phyloP scores from a whole-genome alignment of 2,888 invertebrate genomes.

The Autographa pulchrina region DNA sequence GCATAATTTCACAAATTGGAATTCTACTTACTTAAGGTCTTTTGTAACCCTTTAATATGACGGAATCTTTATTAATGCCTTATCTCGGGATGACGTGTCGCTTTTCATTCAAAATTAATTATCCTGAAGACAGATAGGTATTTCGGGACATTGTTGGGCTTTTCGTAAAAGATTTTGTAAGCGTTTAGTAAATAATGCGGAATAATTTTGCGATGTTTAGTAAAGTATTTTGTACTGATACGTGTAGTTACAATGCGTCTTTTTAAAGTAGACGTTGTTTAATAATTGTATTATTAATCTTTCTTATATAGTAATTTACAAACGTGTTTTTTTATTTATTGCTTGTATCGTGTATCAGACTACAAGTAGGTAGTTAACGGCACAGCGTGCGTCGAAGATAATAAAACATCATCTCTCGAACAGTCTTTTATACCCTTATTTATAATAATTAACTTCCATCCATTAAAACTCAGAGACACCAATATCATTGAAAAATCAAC shows the following conservation, averaged over 20 bases:
- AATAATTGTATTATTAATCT: too few relatives aligned
- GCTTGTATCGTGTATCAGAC: too few relatives aligned
- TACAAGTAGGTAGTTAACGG: too few relatives aligned
- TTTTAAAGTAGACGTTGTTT: too few relatives aligned
- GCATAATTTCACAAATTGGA: constrained; percentile 62
- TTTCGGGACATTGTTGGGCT: not conserved
- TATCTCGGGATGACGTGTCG: constrained; percentile 14
- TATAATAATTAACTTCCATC: too few relatives aligned
- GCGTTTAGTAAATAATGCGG: not conserved
- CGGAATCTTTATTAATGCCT: constrained; percentile 33
- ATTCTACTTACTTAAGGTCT: constrained; percentile 37
- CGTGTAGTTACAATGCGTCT: not conserved
- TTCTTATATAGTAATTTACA: too few relatives aligned
- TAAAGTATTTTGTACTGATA: not conserved
- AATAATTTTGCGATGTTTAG: not conserved
- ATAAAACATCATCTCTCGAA: too few relatives aligned
- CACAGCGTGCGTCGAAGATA: too few relatives aligned
- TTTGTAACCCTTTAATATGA: constrained; percentile 26
- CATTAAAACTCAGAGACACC: too few relatives aligned
- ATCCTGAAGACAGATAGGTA: not conserved
- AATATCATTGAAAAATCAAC: too few relatives aligned
- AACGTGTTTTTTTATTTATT: too few relatives aligned
- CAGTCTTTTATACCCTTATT: too few relatives aligned
- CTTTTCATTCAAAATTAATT: constrained; percentile 18
- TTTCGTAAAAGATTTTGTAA: not conserved